These are phyloP conservation scores for Polydrusus pterygomalis DNA, from an alignment of 2,888 invertebrate species.

Conservation along the genomic window DNA sequence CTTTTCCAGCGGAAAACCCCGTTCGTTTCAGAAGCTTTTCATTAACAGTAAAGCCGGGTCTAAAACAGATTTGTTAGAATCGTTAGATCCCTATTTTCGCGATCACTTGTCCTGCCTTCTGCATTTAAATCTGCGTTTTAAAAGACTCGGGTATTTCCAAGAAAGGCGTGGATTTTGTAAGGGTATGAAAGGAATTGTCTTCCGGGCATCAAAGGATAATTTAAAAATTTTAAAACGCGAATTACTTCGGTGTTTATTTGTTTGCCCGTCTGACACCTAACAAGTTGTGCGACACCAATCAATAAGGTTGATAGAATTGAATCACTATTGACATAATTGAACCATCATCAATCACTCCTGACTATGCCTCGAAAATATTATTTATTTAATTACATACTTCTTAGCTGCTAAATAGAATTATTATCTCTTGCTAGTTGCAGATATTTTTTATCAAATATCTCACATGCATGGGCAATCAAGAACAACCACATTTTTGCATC, in stretches of 20 bases:
- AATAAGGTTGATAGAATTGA: too few relatives aligned
- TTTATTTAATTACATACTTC: too few relatives aligned
- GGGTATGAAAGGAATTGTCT: not conserved
- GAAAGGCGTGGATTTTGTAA: slow-evolving; percentile 1
- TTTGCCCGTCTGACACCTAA: too few relatives aligned
- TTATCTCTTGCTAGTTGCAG: too few relatives aligned
- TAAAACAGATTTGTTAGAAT: slow-evolving; percentile 28
- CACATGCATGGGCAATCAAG: not conserved
- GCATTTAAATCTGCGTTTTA: slow-evolving; percentile 34
- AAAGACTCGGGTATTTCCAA: not conserved
- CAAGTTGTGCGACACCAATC: too few relatives aligned
- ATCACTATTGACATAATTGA: too few relatives aligned
- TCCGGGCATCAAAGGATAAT: too few relatives aligned
- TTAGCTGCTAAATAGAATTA: too few relatives aligned
- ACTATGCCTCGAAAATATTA: too few relatives aligned
- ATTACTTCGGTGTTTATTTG: too few relatives aligned
- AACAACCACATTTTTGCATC: not conserved
- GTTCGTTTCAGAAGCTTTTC: slow-evolving; percentile 32
- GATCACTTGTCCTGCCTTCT: not conserved
- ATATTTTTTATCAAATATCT: not conserved
- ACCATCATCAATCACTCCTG: too few relatives aligned
- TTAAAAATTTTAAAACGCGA: too few relatives aligned
- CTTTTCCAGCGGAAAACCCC: slow-evolving; percentile 16
- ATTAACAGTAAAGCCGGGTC: slow-evolving; percentile 32
- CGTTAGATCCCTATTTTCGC: slow-evolving; percentile 24